Evolutionary conservation across 2,888 invertebrate species (phyloP), one percentile per base, ranked within the genome.

Genomic region (Drosophila longiperda): DNA sequence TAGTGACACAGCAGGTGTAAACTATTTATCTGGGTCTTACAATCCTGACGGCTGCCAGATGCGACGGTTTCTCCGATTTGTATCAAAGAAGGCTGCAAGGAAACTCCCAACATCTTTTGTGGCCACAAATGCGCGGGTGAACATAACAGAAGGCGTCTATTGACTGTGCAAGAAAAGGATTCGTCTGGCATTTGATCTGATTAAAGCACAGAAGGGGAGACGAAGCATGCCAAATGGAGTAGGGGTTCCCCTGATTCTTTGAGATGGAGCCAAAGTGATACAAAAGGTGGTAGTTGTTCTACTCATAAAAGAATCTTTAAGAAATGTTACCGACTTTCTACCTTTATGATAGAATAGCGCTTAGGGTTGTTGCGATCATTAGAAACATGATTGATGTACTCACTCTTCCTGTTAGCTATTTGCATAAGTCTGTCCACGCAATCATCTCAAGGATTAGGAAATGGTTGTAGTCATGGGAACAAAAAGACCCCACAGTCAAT

Each of bases 351-450:
- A 54, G 54, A 74, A 52, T 64, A 36, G 45, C 38, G 45, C 40
- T 52, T 45, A 50, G 66, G 66, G 45, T 54, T 60, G 38, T 42
- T 69, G 58, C 49, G 72, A 75, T 90, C 84, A 83, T 88, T 89
- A 78, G 69, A 53, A 64, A 66, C 66, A 79, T 87, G 90, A 86
- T 86, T 87, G 89, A 86, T 87, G 90, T 29, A 15, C 38, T n/a
- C 17, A 70, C 20, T 17, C 52, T 40, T 59, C 20, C 67, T 53
- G 54, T 52, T 65, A 12, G 52, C 58, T 65, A 90, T 84, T 90
- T 84, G 77, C 90, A 84, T 84, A 84, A 76, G 83, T 68, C 70
- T 61, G 53, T n/a, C 8, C 8, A 12, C 8, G 38, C 55, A 26
- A 29, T 6, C n/a, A 55, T 8, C 52, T 40, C 34, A 48, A 54